phyloP scores from a whole-genome alignment of 2,888 invertebrate genomes.

The Spialia ferax region DNA sequence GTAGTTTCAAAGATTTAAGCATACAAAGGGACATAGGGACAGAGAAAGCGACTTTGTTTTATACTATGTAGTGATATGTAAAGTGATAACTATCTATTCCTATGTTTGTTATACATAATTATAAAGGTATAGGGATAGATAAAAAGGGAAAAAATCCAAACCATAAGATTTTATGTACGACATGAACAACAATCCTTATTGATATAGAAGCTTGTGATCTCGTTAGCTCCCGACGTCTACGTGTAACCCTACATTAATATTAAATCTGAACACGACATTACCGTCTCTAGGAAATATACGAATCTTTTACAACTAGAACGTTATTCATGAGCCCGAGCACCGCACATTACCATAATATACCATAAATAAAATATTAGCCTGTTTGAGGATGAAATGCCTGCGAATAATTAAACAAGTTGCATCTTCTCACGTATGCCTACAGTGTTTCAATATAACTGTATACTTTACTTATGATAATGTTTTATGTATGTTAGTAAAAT shows the following conservation, averaged over 20 bases:
- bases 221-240: slow-evolving; percentile 47
- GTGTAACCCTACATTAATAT: slow-evolving; percentile 61
- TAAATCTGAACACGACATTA: slow-evolving; percentile 54
- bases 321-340: slow-evolving; percentile 46
- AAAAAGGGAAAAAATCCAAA: not conserved
- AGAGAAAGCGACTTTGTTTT: too few species aligned
- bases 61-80: too few species aligned
- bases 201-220: slow-evolving; percentile 17
- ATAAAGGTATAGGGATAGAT: too few species aligned
- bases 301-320: slow-evolving; percentile 50
- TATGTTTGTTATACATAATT: too few species aligned
- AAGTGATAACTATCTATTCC: too few species aligned
- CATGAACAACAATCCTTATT: slow-evolving; percentile 32
- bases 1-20: too few species aligned
- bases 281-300: slow-evolving; percentile 46
- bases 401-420: slow-evolving; percentile 42
- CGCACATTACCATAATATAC: slow-evolving; percentile 48
- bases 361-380: slow-evolving; percentile 49
- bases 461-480: not conserved
- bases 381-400: slow-evolving; percentile 41
- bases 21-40: too few species aligned
- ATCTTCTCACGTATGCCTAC: slow-evolving; percentile 33
- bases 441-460: not conserved
- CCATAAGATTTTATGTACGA: slow-evolving; percentile 6
- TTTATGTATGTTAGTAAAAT: not conserved